Percentiles rank a stretch among this genome's conserved stretches.
Evolutionary conservation across 2,888 invertebrate species (phyloP).

Genomic region (Pachycephus smyrnensis): DNA sequence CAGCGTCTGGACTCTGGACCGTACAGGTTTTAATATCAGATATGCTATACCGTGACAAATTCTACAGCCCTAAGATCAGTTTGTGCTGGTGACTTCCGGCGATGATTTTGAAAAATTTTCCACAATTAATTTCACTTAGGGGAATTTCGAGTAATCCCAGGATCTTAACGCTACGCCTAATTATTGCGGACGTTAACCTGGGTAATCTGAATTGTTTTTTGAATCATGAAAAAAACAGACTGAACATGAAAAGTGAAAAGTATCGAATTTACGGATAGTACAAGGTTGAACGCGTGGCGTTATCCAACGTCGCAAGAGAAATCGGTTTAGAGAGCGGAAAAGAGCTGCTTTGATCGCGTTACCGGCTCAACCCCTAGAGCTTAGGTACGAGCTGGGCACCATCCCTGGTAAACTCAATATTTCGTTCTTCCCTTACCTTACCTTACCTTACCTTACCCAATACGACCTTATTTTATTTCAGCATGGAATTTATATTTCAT

Average conservation of each 20-base stretch:
- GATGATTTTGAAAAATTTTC: background rate
- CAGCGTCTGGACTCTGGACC: background rate
- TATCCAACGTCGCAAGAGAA: constrained; percentile 29
- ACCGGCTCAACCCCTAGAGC: constrained; percentile 50
- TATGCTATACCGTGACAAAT: background rate
- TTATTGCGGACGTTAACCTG: background rate
- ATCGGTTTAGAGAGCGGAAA: constrained; percentile 52
- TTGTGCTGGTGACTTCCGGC: background rate
- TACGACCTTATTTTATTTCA: constrained; percentile 13
- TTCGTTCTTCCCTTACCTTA: constrained; percentile 16
- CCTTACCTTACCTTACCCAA: constrained; percentile 11
- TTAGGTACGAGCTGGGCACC: constrained; percentile 38
- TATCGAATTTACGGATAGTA: background rate
- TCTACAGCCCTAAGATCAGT: background rate
- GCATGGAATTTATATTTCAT: constrained; percentile 7
- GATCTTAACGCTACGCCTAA: background rate
- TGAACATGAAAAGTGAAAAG: background rate
- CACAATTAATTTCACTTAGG: background rate
- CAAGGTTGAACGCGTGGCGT: background rate
- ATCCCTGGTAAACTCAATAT: constrained; percentile 25
- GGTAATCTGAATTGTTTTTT: background rate
- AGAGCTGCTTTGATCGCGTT: constrained; percentile 52
- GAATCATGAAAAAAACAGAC: background rate
- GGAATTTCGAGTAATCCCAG: background rate
- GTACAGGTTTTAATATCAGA: background rate